Evolutionary conservation across 2,113 vertebrate species (phyloP), one percentile per base, ranked within the genome.

Genomic region (Zapornia atra): DNA sequence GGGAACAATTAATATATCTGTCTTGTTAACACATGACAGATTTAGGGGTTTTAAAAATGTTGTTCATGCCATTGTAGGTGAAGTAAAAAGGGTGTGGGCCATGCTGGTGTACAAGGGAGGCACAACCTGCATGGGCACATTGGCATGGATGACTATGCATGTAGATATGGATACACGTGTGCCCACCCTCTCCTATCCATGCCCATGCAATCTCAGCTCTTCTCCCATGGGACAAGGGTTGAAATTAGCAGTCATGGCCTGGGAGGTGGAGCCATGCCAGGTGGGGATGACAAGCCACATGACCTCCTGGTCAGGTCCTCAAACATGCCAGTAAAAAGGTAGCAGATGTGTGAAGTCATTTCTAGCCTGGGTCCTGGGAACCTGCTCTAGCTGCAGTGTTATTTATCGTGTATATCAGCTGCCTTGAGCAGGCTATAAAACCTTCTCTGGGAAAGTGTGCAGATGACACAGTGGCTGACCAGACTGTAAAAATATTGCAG

Each of bases 111-210:
- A 40, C 16, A 69, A 34, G 12, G 15, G 57, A 79, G 42, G 14
- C 7, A 1, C 38, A 82, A 19, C 36, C 70, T 66, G 13, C 11
- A 7, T n/a, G 33, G 54, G 16, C 24, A n/a, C 3, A 1, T 9
- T 82, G 57, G 9, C 22, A 33, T 0, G 0, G 20, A 25, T 64
- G 31, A 76, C 14, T 0, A 0, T 22, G 48, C 16, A 34, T 1
- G 6, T 9, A 54, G 57, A 85, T 10, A 40, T 3, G 18, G 9
- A 68, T 10, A 4, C 1, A 8, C 4, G 10, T 53, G 36, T 85
- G 31, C 14, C 12, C 24, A 75, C 7, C 31, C 20, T 89, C 42
- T 12, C 12, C 31, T 59, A 14, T 10, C 46, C 44, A 71, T 0
- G 1, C 3, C 25, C 33, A 15, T 15, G n/a, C 12, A n/a, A 54